Evolutionary conservation across 2,888 invertebrate species (phyloP).

Genomic region (Antheraea yamamai): DNA sequence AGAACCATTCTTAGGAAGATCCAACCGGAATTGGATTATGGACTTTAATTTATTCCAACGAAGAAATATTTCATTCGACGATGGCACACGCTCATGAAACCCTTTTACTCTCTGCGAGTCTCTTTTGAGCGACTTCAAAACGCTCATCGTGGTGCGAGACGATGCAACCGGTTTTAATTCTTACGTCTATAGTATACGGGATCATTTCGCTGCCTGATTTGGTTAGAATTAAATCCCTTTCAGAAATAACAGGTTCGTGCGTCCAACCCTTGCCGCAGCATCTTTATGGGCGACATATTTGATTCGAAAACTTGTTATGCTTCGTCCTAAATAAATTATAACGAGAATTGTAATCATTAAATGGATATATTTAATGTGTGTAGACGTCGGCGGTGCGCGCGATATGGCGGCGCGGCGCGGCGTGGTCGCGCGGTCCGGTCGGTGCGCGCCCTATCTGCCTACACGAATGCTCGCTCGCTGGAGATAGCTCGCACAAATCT

Average conservation of each 20-base stretch:
- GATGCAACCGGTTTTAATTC: constrained; percentile 79
- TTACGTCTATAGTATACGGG: constrained; percentile 73
- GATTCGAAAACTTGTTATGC: constrained; percentile 82
- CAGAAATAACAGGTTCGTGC: constrained; percentile 69
- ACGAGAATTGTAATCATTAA: constrained; percentile 81
- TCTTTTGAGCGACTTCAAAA: constrained; percentile 67
- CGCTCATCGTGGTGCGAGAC: constrained; percentile 69
- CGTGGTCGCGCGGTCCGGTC: constrained; percentile 38
- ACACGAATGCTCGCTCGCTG: constrained; percentile 72
- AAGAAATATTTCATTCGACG: constrained; percentile 80
- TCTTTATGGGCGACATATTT: constrained; percentile 82
- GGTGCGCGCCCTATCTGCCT: constrained; percentile 64
- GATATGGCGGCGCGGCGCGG: constrained; percentile 42
- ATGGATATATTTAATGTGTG: constrained; percentile 80
- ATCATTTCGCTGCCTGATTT: constrained; percentile 63
- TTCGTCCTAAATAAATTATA: constrained; percentile 82
- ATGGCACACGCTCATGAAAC: constrained; percentile 69
- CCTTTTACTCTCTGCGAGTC: constrained; percentile 67
- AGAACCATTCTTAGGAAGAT: constrained; percentile 62
- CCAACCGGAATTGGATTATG: constrained; percentile 70
- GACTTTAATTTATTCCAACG: constrained; percentile 79
- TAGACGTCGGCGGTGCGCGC: constrained; percentile 55
- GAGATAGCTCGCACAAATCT: constrained; percentile 71
- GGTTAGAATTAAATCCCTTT: constrained; percentile 69
- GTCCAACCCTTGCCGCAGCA: constrained; percentile 78